These are phyloP conservation scores for Denticeps clupeoides DNA, from an alignment of 2,797 vertebrate species.

Conservation along the genomic window DNA sequence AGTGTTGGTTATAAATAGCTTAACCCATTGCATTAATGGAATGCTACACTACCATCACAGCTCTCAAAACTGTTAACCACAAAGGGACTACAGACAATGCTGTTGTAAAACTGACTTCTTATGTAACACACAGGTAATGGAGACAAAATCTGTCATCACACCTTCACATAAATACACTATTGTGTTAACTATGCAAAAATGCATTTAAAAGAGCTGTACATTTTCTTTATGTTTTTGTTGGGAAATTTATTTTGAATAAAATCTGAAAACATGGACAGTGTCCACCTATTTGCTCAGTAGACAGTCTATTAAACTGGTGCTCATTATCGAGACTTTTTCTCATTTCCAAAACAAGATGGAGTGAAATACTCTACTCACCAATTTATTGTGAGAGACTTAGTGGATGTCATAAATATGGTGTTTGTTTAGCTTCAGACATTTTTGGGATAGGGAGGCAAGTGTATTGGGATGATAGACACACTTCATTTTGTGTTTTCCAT, in stretches of 20 bases:
- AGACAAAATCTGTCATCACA: slow-evolving; percentile 1
- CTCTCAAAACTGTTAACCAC: neutral
- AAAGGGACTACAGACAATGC: neutral
- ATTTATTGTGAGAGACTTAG: too few relatives aligned
- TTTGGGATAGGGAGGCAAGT: too few relatives aligned
- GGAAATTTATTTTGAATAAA: neutral
- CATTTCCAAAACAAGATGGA: too few relatives aligned
- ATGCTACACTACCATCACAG: neutral
- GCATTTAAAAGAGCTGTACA: too few relatives aligned
- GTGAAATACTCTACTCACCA: too few relatives aligned
- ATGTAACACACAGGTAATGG: neutral
- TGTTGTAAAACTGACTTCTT: neutral
- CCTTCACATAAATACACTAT: slow-evolving; percentile 5
- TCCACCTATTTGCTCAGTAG: neutral
- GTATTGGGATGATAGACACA: too few relatives aligned
- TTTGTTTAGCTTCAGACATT: too few relatives aligned
- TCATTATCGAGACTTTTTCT: too few relatives aligned
- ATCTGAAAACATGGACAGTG: neutral
- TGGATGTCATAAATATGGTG: too few relatives aligned
- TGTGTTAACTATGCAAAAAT: neutral
- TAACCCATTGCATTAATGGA: neutral
- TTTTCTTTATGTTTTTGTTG: too few relatives aligned
- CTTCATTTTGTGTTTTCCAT: too few relatives aligned
- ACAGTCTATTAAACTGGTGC: too few relatives aligned
- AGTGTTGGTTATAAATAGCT: neutral